phyloP scores from a whole-genome alignment of 2,888 invertebrate species.

The Nebria brevicollis region DNA sequence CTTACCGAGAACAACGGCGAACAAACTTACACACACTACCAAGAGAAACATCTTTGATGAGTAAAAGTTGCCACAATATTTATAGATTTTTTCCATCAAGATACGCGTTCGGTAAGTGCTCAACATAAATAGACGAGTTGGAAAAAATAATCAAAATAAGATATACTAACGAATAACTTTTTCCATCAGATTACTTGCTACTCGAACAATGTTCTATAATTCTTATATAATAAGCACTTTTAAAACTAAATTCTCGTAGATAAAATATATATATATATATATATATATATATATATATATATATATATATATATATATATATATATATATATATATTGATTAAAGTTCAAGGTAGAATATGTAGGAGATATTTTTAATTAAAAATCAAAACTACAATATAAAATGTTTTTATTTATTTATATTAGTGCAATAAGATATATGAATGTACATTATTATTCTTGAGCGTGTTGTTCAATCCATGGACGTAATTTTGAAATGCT shows the following conservation, averaged over 20 bases:
- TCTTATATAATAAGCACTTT: too few relatives aligned
- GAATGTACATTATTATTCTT: background rate
- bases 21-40: background rate
- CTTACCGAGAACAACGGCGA: background rate
- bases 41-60: background rate
- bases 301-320: too few relatives aligned
- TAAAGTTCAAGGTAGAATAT: too few relatives aligned
- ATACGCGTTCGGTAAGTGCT: background rate
- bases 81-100: background rate
- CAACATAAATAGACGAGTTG: background rate
- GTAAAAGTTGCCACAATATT: background rate
- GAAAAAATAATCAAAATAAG: background rate
- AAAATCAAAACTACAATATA: too few relatives aligned
- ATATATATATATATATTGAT: too few relatives aligned
- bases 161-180: background rate
- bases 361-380: too few relatives aligned
- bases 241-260: too few relatives aligned
- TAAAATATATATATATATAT: too few relatives aligned
- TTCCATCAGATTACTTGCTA: background rate
- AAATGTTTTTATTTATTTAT: too few relatives aligned
- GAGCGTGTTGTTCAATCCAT: conserved; percentile 27
- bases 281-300: too few relatives aligned
- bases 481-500: conserved; percentile 14
- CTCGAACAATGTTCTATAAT: background rate
- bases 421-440: background rate